Conservation (phyloP, 2,797 vertebrate species). For the Antrozous pallidus region DNA sequence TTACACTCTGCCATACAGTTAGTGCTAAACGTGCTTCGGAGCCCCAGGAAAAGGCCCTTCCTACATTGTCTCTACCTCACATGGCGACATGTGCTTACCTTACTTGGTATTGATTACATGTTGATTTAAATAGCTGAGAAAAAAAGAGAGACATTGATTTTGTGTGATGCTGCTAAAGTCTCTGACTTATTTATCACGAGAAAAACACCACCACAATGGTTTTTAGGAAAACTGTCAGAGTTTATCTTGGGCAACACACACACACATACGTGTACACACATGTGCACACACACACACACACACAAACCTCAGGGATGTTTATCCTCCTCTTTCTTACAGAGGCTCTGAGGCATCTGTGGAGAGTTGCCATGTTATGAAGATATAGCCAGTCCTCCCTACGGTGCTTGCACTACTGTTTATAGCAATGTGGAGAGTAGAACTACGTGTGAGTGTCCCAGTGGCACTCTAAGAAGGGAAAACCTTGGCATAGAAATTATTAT, state of each 20-base stretch:
- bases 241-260: constrained; percentile 8
- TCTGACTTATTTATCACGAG: constrained; percentile 36
- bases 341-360: background rate
- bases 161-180: background rate
- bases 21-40: constrained; percentile 32
- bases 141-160: constrained; percentile 48
- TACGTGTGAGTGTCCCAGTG: background rate
- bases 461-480: background rate
- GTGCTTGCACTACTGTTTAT: background rate
- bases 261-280: background rate
- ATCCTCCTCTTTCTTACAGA: background rate
- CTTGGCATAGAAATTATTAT: background rate
- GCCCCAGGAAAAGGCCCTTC: background rate
- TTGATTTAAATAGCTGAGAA: constrained; percentile 59
- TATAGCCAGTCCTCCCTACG: background rate
- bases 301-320: background rate
- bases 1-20: background rate
- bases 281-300: background rate
- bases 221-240: constrained; percentile 25
- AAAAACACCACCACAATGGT: background rate
- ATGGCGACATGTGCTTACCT: constrained; percentile 50
- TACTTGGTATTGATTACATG: constrained; percentile 58
- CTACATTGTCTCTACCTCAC: background rate
- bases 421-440: background rate
- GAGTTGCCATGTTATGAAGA: constrained; percentile 42